Evolutionary conservation across 1,140 invertebrate genomes (phyloP).

Genomic region (Drosophila sproati): DNA sequence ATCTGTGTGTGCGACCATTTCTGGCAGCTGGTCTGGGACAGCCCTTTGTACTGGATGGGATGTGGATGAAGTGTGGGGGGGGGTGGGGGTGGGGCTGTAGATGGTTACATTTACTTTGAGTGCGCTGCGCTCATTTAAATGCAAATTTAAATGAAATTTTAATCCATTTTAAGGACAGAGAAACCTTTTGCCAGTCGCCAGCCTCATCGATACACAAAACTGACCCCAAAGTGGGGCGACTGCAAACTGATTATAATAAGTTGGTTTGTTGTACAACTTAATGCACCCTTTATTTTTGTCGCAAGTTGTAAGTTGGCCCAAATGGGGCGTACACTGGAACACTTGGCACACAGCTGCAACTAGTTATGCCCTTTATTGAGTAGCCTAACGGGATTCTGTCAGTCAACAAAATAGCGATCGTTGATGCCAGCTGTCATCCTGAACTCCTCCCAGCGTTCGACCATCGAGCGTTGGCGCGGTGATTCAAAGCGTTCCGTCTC

Average conservation of each 20-base stretch:
- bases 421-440: slow-evolving; percentile 32
- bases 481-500: not conserved
- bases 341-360: slow-evolving; percentile 3
- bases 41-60: slow-evolving; percentile 53
- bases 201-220: slow-evolving; percentile 9
- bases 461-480: slow-evolving; percentile 6
- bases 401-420: slow-evolving; percentile 14
- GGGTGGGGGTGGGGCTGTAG: not conserved
- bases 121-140: slow-evolving; percentile 79
- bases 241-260: slow-evolving; percentile 43
- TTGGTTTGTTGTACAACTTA: slow-evolving; percentile 34
- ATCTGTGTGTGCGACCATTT: slow-evolving; percentile 30
- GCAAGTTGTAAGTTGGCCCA: slow-evolving; percentile 9
- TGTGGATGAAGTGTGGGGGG: slow-evolving; percentile 15
- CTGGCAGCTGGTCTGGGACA: slow-evolving; percentile 19
- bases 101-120: slow-evolving; percentile 69
- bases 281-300: slow-evolving; percentile 7
- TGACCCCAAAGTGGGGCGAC: slow-evolving; percentile 13
- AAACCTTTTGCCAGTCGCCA: slow-evolving; percentile 53
- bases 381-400: not conserved
- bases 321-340: slow-evolving; percentile 8
- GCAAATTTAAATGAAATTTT: slow-evolving; percentile 85
- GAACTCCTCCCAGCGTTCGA: slow-evolving; percentile 42
- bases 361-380: not conserved
- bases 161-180: slow-evolving; percentile 75